Conservation (phyloP, 2,113 vertebrate species). For the Brachypodius melanocephalos region DNA sequence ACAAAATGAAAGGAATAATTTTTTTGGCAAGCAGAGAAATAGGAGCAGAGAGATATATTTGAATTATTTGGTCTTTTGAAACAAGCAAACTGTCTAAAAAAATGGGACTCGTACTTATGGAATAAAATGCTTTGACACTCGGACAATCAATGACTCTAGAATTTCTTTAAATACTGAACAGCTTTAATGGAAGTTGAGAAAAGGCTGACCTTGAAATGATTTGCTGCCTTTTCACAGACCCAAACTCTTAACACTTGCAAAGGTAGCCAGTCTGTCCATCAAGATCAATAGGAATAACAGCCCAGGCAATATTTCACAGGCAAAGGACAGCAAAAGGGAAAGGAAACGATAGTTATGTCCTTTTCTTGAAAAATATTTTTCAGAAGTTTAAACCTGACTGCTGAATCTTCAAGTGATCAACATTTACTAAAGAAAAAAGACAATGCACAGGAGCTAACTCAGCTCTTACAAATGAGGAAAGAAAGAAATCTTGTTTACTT, state of each 20-base stretch:
- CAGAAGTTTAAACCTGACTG: background rate
- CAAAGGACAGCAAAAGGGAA: background rate
- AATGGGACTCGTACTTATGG: fast-evolving
- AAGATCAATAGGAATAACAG: background rate
- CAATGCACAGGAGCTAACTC: background rate
- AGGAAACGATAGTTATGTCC: background rate
- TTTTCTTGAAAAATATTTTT: background rate
- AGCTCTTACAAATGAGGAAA: background rate
- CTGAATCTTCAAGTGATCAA: background rate
- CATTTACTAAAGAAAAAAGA: background rate
- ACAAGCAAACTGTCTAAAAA: background rate
- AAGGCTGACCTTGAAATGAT: background rate
- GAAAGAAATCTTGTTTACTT: background rate
- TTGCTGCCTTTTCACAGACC: background rate
- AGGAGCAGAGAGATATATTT: background rate
- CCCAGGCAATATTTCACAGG: background rate
- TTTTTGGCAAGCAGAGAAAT: background rate
- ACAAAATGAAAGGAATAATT: background rate
- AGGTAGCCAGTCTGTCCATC: background rate
- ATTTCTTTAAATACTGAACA: background rate
- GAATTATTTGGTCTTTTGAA: background rate
- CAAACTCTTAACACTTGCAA: background rate
- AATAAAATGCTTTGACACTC: background rate
- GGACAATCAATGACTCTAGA: background rate
- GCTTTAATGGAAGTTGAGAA: background rate